Evolutionary conservation across 2,113 vertebrate species (phyloP).

Genomic region (Apus apus): DNA sequence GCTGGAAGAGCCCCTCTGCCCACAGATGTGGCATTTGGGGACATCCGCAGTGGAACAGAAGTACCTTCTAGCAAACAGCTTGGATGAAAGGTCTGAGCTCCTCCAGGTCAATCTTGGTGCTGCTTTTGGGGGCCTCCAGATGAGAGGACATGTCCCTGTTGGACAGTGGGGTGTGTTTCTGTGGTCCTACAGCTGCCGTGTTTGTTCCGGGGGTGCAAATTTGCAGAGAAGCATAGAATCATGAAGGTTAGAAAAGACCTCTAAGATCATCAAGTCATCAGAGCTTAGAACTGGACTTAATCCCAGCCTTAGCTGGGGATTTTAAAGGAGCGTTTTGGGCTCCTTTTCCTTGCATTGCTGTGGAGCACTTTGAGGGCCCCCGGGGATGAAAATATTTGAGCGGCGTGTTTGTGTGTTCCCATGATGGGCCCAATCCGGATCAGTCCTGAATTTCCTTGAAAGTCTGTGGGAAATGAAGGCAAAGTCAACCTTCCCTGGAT

Average conservation of each 20-base stretch:
- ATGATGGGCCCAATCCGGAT: neutral
- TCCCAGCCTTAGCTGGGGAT: neutral
- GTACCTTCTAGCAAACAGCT: accelerated
- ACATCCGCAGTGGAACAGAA: accelerated
- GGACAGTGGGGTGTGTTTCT: neutral
- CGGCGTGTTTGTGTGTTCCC: neutral
- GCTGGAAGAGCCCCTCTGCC: neutral
- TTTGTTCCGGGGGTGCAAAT: neutral
- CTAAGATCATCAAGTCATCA: no score
- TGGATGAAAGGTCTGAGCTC: neutral
- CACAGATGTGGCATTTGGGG: neutral
- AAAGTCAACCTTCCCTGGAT: neutral
- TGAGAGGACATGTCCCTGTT: neutral
- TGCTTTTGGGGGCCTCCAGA: neutral
- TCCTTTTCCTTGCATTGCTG: neutral
- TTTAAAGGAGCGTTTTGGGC: neutral
- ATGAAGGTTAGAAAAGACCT: no score
- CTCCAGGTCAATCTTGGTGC: neutral
- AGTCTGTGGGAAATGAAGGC: neutral
- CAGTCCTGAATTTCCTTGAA: neutral
- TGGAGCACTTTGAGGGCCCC: neutral
- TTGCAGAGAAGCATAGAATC: neutral
- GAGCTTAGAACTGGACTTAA: neutral
- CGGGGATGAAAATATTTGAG: neutral
- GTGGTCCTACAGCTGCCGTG: accelerated